Base-by-base conservation (phyloP, 2,113 vertebrate species). In the Myiozetetes cayanensis region DNA sequence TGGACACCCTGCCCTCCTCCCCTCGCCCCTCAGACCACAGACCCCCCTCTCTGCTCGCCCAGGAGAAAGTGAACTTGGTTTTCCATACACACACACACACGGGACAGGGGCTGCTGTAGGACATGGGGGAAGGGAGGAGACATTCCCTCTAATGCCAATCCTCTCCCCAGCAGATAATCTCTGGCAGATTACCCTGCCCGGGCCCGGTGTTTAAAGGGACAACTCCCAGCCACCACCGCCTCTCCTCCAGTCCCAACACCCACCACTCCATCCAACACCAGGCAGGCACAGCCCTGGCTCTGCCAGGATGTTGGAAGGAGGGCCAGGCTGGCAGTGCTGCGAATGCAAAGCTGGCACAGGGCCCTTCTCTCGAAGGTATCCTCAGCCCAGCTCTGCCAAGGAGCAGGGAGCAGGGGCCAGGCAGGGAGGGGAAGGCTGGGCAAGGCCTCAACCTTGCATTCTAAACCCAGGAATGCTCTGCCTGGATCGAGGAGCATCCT, bases 111-210 rank as follows among this genome's bases (percentile, higher is more conserved):
- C 59, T 15, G 46, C 71, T 27, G 37, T 14, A 66, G 61, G 76
- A 55, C 89, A 22, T 0, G 33, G 83, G 70, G 67, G 72, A 47
- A 87, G 93, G 95, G 92, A 95, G 63, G 65, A 95, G 68, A 90
- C 90, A 33, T 86, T 93, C 62, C 84, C 76, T 55, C 55, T 93
- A 96, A 96, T 85, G 88, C 93, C 80, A 91, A 89, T 94, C 85
- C 90, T 85, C 91, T 85, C 77, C 76, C 63, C 67, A 49, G 8
- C 56, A 85, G 90, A 88, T 97, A 95, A 97, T 97, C 96, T 55
- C 89, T 25, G 65, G 65, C 88, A 95, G 94, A 96, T 97, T 96
- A 97, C 81, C 70, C 70, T 55, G 66, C 67, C 43, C 2, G n/a
- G 18, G 12, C 7, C 22, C 43, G 0, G 21, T 6, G 70, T 96